Conservation (phyloP, 92 coral and sea anemone species). For the Nematostella vectensis region DNA sequence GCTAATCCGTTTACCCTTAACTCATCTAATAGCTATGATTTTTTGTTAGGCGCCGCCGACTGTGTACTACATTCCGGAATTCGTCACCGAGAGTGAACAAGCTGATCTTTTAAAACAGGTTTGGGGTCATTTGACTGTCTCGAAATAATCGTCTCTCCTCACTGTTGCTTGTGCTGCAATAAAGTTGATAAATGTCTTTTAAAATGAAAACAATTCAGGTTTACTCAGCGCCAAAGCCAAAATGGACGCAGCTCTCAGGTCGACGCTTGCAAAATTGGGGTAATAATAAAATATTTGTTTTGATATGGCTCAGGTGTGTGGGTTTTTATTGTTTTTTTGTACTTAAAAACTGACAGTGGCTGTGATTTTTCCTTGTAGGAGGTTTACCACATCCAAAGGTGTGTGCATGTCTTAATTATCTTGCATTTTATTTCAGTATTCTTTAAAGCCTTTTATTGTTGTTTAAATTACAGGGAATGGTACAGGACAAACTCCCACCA, state of each 20-base stretch:
- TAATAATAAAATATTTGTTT: no score
- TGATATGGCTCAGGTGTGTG: background rate
- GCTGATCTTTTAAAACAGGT: conserved; percentile 51
- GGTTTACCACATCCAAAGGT: conserved; percentile 95
- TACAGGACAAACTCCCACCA: conserved; percentile 63
- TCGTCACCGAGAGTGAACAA: conserved; percentile 70
- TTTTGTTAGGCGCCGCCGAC: conserved; percentile 52
- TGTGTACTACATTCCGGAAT: conserved; percentile 75
- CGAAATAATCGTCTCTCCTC: no score
- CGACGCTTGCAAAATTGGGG: conserved; percentile 99
- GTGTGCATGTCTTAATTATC: conserved; percentile 1
- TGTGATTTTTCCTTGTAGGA: conserved; percentile 31
- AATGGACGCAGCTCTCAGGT: conserved; percentile 85
- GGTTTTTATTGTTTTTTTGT: background rate
- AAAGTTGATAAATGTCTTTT: no score
- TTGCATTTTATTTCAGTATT: background rate
- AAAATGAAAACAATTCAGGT: no score
- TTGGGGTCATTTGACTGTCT: background rate
- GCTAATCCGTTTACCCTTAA: background rate
- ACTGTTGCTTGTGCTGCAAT: background rate
- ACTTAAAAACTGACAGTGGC: background rate
- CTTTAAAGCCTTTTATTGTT: background rate
- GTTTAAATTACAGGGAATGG: conserved; percentile 26
- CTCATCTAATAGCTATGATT: background rate
- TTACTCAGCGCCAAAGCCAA: conserved; percentile 87